phyloP scores from a whole-genome alignment of 2,113 vertebrate genomes.

The Lucifuga dentata region DNA sequence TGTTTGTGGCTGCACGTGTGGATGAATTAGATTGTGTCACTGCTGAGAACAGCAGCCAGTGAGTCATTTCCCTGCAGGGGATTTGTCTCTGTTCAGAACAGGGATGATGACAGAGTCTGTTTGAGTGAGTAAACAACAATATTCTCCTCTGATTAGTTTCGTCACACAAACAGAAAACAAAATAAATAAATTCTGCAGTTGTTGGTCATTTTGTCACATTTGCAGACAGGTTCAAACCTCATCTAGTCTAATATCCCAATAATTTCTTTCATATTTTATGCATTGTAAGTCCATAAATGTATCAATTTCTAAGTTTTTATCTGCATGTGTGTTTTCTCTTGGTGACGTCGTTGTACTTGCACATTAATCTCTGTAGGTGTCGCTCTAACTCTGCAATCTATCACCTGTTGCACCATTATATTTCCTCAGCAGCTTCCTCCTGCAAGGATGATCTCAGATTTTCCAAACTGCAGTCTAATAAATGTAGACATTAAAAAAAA shows the following conservation, averaged over 20 bases:
- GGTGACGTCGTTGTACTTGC: not conserved
- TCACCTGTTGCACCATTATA: slow-evolving; percentile 70
- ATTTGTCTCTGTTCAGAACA: slow-evolving; percentile 42
- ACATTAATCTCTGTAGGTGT: slow-evolving; percentile 65
- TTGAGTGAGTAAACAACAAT: slow-evolving; percentile 51
- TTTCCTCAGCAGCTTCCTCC: slow-evolving; percentile 5
- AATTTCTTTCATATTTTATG: no score
- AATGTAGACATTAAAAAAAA: not conserved
- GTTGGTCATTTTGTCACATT: no score
- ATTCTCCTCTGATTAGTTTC: slow-evolving; percentile 51
- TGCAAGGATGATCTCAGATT: not conserved
- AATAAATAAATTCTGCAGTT: no score
- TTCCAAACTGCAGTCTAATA: not conserved
- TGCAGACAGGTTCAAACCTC: no score
- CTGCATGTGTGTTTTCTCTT: no score
- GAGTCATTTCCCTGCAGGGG: slow-evolving; percentile 41
- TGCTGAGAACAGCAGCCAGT: slow-evolving; percentile 43
- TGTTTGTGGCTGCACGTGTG: slow-evolving; percentile 48
- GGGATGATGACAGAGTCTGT: slow-evolving; percentile 45
- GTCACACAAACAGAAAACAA: not conserved
- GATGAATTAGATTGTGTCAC: slow-evolving; percentile 8
- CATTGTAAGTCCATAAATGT: no score
- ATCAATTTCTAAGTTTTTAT: no score
- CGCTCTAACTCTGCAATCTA: slow-evolving; percentile 67
- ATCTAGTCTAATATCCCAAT: no score